These are phyloP conservation scores for Echinometra lucunter DNA, from an alignment of 53 echinoderm and acorn worm species.

Conservation along the genomic window DNA sequence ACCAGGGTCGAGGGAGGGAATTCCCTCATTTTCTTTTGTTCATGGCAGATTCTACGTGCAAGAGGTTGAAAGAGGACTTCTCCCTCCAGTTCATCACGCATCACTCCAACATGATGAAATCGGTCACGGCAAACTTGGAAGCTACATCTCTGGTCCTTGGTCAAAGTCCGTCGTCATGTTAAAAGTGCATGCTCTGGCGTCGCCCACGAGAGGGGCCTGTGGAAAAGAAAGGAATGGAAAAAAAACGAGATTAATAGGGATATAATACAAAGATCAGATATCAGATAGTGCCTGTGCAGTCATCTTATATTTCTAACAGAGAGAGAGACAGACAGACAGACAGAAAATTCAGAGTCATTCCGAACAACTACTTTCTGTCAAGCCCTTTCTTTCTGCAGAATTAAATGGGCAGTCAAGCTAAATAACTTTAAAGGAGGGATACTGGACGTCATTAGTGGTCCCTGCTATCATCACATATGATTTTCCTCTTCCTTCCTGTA, in stretches of 20 bases:
- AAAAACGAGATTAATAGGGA: background rate
- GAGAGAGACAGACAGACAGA: too few relatives aligned
- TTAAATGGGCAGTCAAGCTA: too few relatives aligned
- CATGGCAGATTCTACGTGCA: background rate
- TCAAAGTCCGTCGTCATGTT: slow-evolving; percentile 72
- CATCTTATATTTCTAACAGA: too few relatives aligned
- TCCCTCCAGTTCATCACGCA: background rate
- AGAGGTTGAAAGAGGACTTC: background rate
- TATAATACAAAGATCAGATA: background rate
- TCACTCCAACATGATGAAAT: slow-evolving; percentile 32
- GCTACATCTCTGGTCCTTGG: slow-evolving; percentile 33
- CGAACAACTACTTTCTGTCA: too few relatives aligned
- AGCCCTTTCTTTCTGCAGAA: too few relatives aligned
- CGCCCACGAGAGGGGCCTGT: slow-evolving; percentile 95
- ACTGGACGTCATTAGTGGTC: too few relatives aligned
- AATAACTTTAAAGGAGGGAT: too few relatives aligned
- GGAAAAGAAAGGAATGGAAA: background rate
- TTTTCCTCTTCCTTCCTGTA: too few relatives aligned
- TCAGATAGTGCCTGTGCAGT: background rate
- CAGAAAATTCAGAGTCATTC: too few relatives aligned
- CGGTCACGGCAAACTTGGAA: slow-evolving; percentile 29
- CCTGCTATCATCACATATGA: too few relatives aligned
- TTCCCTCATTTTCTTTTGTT: background rate
- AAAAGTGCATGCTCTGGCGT: slow-evolving; percentile 99
- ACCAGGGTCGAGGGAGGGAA: background rate